Conservation (phyloP, 2,113 vertebrate genomes). For the Lynx canadensis region DNA sequence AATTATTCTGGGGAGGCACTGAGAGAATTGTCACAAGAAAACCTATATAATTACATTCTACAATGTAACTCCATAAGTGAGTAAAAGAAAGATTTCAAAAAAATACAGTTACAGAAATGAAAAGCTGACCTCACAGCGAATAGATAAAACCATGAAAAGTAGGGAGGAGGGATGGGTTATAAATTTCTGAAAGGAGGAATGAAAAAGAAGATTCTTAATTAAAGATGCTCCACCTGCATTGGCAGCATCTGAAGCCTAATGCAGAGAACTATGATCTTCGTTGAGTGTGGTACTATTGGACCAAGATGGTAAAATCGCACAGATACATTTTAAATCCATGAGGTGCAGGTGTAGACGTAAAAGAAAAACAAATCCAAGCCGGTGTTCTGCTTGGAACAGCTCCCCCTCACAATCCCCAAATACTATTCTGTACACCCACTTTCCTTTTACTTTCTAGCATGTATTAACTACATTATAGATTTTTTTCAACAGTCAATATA, state of each 20-base stretch:
- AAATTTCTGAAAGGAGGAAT: neutral
- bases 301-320: constrained; percentile 2
- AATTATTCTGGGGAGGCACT: neutral
- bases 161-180: rapidly evolving
- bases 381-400: constrained; percentile 68
- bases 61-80: neutral
- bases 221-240: neutral
- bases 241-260: neutral
- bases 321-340: constrained; percentile 51
- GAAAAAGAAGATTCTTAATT: constrained; percentile 24
- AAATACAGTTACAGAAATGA: neutral
- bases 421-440: constrained; percentile 64
- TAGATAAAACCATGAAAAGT: neutral
- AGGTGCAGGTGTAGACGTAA: constrained; percentile 13
- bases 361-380: constrained; percentile 71
- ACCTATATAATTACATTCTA: neutral
- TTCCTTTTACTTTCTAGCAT: constrained; percentile 72
- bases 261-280: neutral
- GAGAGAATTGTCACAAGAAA: neutral
- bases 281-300: neutral
- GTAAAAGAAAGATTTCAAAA: constrained; percentile 4
- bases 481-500: constrained; percentile 44
- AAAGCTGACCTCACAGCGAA: neutral
- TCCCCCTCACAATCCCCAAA: constrained; percentile 75
- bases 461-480: constrained; percentile 46